phyloP scores from a whole-genome alignment of 2,797 vertebrate genomes.

The Margarornis squamiger region DNA sequence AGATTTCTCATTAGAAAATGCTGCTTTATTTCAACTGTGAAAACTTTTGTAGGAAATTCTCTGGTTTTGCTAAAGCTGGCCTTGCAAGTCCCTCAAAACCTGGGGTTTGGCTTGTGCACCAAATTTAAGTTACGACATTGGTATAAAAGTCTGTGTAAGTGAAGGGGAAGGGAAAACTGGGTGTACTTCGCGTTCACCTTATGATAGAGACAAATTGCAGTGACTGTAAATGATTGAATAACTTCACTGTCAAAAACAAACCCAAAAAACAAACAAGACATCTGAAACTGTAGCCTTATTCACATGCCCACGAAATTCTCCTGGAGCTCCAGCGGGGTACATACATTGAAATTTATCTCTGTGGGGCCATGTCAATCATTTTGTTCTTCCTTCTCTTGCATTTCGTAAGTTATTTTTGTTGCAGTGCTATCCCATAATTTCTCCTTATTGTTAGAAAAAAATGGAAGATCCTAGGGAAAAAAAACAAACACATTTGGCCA shows the following conservation, averaged over 20 bases:
- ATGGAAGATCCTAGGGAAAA: not conserved
- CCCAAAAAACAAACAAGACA: not conserved
- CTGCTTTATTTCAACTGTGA: not conserved
- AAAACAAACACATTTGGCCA: not conserved
- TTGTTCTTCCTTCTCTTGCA: not conserved
- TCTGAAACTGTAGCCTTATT: not conserved
- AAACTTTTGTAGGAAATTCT: not conserved
- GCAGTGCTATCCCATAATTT: not conserved
- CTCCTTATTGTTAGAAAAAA: not conserved
- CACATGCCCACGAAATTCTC: not conserved
- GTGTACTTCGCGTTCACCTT: not conserved
- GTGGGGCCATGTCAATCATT: not conserved
- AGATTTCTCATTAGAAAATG: not conserved
- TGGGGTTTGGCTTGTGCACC: not conserved
- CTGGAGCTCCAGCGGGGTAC: not conserved
- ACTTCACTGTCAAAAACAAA: not conserved
- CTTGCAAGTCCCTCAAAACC: not conserved
- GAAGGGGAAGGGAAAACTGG: not conserved
- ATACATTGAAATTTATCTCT: not conserved
- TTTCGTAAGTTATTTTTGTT: not conserved
- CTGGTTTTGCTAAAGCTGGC: not conserved
- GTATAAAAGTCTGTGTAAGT: not conserved
- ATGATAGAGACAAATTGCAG: not conserved
- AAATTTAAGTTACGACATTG: not conserved
- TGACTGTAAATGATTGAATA: not conserved